phyloP scores from a whole-genome alignment of 2,797 vertebrate genomes.

The Petrocephalus schoutedeni region DNA sequence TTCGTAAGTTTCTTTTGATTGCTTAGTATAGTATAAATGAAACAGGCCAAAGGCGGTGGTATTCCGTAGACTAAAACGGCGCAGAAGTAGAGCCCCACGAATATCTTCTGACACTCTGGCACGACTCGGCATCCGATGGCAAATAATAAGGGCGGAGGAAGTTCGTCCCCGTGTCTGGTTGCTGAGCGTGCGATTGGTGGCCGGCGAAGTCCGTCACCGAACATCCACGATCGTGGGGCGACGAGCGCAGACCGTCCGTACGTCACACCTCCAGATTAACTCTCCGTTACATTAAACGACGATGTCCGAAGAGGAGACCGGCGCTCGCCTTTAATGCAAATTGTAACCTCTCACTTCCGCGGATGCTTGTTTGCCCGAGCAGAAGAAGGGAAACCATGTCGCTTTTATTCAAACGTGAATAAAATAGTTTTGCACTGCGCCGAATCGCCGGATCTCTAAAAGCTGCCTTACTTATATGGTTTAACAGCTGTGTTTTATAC shows the following conservation, averaged over 20 bases:
- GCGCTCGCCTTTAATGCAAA: background rate
- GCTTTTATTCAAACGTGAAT: constrained; percentile 14
- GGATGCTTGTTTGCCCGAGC: background rate
- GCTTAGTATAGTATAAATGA: background rate
- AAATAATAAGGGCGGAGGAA: constrained; percentile 36
- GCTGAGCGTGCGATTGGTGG: constrained; percentile 39
- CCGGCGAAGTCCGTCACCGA: constrained; percentile 25
- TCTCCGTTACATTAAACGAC: background rate
- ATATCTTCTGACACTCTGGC: background rate
- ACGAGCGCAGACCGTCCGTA: background rate
- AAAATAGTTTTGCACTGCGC: constrained; percentile 14
- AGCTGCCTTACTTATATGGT: background rate
- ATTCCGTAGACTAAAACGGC: background rate
- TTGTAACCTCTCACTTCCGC: background rate
- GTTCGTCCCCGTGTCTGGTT: constrained; percentile 46
- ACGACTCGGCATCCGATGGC: background rate
- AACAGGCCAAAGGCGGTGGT: background rate
- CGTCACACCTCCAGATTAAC: background rate
- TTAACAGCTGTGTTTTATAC: background rate
- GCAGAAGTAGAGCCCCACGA: background rate
- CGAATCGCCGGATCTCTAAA: background rate
- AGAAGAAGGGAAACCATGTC: constrained; percentile 2
- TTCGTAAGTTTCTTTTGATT: background rate
- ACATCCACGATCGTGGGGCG: constrained; percentile 40
- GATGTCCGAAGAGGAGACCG: background rate